Evolutionary conservation across 2,888 invertebrate species (phyloP).

Genomic region (Lycia hirtaria): DNA sequence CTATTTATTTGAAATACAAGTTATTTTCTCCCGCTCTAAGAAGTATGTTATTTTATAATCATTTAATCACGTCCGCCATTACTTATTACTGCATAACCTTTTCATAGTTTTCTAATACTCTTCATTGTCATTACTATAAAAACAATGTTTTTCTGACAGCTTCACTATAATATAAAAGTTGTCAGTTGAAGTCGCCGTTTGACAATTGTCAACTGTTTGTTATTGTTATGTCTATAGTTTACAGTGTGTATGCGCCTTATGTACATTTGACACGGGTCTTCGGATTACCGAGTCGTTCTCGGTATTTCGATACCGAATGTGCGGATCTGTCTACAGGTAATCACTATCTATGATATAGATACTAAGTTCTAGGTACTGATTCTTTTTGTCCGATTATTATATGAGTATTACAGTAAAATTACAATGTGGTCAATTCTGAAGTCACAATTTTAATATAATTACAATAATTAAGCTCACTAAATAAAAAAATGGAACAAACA

Average conservation of each 20-base stretch:
- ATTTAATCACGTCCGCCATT: not conserved
- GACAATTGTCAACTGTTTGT: constrained; percentile 4
- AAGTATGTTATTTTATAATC: not conserved
- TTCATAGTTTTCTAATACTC: not conserved
- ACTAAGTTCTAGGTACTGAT: not conserved
- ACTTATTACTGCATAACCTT: not conserved
- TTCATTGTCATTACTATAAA: too few relatives aligned
- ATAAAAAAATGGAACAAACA: too few relatives aligned
- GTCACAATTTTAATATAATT: too few relatives aligned
- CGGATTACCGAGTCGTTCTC: constrained; percentile 38
- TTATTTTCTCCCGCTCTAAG: not conserved
- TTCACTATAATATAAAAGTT: not conserved
- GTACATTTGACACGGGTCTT: constrained; percentile 25
- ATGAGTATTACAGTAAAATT: too few relatives aligned
- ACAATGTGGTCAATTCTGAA: too few relatives aligned
- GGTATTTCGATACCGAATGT: constrained; percentile 41
- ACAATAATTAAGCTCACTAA: too few relatives aligned
- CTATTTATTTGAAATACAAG: not conserved
- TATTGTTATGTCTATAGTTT: constrained; percentile 30
- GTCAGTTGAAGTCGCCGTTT: not conserved
- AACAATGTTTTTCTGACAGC: not conserved
- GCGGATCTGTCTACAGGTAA: constrained; percentile 3
- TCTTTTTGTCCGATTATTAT: too few relatives aligned
- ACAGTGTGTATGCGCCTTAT: constrained; percentile 22
- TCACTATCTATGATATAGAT: not conserved